Evolutionary conservation across 2,888 invertebrate genomes (phyloP).

Genomic region (Griposia aprilina): DNA sequence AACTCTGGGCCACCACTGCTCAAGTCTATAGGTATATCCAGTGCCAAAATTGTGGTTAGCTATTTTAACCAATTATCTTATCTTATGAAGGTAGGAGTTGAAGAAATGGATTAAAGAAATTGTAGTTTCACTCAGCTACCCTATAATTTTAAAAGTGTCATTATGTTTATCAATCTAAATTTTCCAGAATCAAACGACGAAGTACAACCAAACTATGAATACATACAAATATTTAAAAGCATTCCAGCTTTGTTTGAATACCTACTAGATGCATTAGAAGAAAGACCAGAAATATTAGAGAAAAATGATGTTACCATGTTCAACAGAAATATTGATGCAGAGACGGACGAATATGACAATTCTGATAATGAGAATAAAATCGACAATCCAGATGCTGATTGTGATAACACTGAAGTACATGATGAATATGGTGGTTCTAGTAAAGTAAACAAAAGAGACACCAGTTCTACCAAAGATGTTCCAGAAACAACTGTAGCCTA

Average conservation of each 20-base stretch:
- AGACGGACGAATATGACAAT: constrained; percentile 23
- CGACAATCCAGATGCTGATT: constrained; percentile 34
- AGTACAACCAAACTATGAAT: constrained; percentile 65
- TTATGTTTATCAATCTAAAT: no score
- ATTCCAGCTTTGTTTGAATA: constrained; percentile 80
- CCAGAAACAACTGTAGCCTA: constrained; percentile 37
- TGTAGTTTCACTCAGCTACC: not conserved
- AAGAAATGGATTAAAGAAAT: not conserved
- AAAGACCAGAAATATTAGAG: constrained; percentile 79
- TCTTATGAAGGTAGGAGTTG: not conserved
- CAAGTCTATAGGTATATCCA: no score
- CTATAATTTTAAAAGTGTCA: not conserved
- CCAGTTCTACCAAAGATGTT: not conserved
- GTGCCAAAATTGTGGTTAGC: not conserved
- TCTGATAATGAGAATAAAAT: not conserved
- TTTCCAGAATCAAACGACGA: constrained; percentile 63
- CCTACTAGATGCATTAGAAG: constrained; percentile 74
- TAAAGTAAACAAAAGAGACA: constrained; percentile 53
- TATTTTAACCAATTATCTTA: not conserved
- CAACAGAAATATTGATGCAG: constrained; percentile 45
- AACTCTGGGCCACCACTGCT: no score
- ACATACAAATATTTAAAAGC: constrained; percentile 74
- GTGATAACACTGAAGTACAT: not conserved
- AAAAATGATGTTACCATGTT: constrained; percentile 73
- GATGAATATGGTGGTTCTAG: not conserved